A percentile compares a stretch with the other conserved stretches of the same genome.
Evolutionary conservation across 92 coral and sea anemone genomes (phyloP).

Genomic region (Galaxea fascicularis): DNA sequence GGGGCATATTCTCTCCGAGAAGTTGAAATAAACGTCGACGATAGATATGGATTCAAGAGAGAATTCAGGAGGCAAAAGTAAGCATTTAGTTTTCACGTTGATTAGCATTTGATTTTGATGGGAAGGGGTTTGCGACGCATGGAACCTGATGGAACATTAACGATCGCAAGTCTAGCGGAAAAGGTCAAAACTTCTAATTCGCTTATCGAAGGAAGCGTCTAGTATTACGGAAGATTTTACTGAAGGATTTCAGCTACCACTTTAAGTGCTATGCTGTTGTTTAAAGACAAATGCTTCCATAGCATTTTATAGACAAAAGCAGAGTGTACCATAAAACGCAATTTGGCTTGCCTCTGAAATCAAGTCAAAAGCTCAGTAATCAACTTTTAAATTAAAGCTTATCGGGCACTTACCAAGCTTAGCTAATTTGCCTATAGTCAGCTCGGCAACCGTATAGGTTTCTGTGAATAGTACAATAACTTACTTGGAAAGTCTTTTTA

Average conservation of each 20-base stretch:
- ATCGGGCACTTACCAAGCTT: too few species aligned
- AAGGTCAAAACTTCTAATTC: not conserved
- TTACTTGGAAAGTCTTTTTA: not conserved
- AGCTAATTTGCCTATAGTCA: too few species aligned
- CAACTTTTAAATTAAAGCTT: not conserved
- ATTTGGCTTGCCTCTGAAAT: not conserved
- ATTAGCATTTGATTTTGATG: not conserved
- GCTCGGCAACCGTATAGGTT: too few species aligned
- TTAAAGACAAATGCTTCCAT: not conserved
- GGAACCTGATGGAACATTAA: not conserved
- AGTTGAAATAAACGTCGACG: slow-evolving; percentile 34
- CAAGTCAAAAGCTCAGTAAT: not conserved
- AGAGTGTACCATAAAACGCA: not conserved
- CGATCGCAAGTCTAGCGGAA: not conserved
- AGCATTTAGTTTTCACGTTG: not conserved
- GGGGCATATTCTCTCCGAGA: slow-evolving; percentile 47
- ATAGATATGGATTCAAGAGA: slow-evolving; percentile 35
- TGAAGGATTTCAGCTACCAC: not conserved
- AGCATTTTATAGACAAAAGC: not conserved
- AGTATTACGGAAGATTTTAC: not conserved
- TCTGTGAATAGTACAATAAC: not conserved
- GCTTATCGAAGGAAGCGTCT: not conserved
- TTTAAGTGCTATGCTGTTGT: not conserved
- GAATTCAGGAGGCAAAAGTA: slow-evolving; percentile 46
- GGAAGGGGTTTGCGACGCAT: not conserved